Conservation (phyloP, 2,797 vertebrate genomes). For the Natrix natrix region DNA sequence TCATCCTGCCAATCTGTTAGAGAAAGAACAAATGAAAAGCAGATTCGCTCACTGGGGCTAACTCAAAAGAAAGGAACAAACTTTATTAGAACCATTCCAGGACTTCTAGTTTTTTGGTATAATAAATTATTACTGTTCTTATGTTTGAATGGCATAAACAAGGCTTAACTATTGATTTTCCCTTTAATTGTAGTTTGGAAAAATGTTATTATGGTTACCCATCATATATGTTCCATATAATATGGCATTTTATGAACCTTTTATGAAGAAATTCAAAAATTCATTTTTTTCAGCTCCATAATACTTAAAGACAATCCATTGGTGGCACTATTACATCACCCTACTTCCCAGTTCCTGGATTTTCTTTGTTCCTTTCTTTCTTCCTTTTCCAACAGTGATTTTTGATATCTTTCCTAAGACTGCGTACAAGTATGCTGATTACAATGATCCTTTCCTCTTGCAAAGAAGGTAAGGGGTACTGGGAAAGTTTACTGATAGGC, state of each 20-base stretch:
- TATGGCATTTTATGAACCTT: not conserved
- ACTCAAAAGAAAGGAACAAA: not conserved
- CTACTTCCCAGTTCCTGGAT: not conserved
- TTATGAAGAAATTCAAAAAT: not conserved
- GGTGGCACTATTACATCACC: not conserved
- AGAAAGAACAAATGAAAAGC: constrained; percentile 37
- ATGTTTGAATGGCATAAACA: not conserved
- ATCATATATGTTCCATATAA: not conserved
- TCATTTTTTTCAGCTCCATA: not conserved
- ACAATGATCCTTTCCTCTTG: not conserved
- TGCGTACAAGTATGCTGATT: not conserved
- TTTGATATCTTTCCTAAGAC: not conserved
- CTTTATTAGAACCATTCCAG: not conserved
- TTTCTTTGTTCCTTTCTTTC: not conserved
- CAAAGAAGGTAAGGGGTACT: not conserved
- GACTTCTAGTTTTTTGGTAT: not conserved
- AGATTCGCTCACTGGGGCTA: not conserved
- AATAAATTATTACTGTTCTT: not conserved
- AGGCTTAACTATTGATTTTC: not conserved
- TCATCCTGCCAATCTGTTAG: constrained; percentile 56
- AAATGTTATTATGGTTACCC: not conserved
- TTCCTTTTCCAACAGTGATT: not conserved
- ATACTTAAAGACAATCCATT: not conserved
- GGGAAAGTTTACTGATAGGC: not conserved
- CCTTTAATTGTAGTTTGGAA: not conserved